phyloP scores from a whole-genome alignment of 2,113 vertebrate species.

The Panurus biarmicus region DNA sequence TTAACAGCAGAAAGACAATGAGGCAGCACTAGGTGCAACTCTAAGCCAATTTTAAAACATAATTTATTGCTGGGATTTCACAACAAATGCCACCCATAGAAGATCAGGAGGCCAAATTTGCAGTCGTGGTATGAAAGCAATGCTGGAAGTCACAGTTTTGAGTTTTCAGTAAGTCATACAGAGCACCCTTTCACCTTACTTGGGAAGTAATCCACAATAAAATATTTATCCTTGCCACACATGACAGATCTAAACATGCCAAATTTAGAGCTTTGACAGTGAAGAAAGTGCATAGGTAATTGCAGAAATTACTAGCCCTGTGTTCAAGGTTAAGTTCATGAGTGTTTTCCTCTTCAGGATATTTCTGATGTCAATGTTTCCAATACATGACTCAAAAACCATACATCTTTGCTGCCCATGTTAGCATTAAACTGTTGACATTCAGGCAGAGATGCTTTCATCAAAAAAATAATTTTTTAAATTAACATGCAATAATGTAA shows the following conservation, averaged over 20 bases:
- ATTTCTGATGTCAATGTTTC: neutral
- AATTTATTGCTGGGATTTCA: neutral
- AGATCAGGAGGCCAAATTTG: neutral
- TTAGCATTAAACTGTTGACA: neutral
- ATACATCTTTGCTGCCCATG: neutral
- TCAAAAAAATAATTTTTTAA: neutral
- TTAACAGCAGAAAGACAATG: neutral
- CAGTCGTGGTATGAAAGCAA: neutral
- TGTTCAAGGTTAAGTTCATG: neutral
- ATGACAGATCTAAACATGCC: neutral
- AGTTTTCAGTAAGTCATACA: neutral
- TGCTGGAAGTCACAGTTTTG: rapidly evolving
- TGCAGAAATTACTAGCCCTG: neutral
- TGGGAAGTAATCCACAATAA: neutral
- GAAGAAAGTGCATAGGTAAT: neutral
- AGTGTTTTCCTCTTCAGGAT: neutral
- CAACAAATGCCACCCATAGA: neutral
- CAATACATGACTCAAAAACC: rapidly evolving
- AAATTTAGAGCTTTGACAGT: neutral
- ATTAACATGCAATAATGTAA: neutral
- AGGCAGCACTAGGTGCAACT: neutral
- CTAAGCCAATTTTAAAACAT: neutral
- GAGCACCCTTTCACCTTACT: neutral
- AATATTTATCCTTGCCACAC: neutral
- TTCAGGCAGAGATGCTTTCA: neutral